Percentiles rank a stretch among this genome's conserved stretches.
These are phyloP conservation scores for Meta bourneti DNA, from an alignment of 2,888 invertebrate genomes.

Conservation along the genomic window DNA sequence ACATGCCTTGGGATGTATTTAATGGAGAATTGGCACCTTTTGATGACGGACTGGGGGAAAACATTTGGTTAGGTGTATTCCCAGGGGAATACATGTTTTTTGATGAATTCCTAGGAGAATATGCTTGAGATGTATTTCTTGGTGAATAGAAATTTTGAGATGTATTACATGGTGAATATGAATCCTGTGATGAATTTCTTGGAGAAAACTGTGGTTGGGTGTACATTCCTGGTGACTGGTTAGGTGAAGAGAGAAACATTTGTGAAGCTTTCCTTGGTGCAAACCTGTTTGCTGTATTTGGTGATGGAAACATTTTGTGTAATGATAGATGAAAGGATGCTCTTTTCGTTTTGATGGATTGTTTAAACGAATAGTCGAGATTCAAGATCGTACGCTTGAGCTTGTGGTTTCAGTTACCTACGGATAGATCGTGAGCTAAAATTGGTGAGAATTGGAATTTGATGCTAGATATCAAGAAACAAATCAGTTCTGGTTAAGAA, in stretches of 20 bases:
- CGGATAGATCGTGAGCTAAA: too few species aligned
- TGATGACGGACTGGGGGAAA: not conserved
- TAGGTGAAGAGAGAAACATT: not conserved
- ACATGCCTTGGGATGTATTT: not conserved
- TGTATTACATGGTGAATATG: not conserved
- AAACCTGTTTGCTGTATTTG: not conserved
- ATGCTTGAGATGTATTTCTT: not conserved
- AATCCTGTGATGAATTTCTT: not conserved
- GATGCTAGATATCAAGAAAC: too few species aligned
- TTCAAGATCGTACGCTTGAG: too few species aligned
- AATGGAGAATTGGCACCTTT: not conserved
- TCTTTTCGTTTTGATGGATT: too few species aligned
- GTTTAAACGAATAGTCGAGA: too few species aligned
- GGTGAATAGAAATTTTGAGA: not conserved
- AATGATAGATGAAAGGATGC: too few species aligned
- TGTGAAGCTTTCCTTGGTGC: not conserved
- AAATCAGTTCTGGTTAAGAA: too few species aligned
- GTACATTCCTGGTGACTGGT: not conserved
- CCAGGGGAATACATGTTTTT: not conserved
- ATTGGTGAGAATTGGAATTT: too few species aligned
- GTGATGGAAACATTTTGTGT: not conserved
- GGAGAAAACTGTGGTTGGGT: not conserved
- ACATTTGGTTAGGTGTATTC: not conserved
- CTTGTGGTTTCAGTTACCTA: too few species aligned
- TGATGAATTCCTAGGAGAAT: not conserved